A percentile compares a stretch with the other conserved stretches of the same genome.
Evolutionary conservation across 1,140 invertebrate species (phyloP).

Genomic region (Ceratina japonica): DNA sequence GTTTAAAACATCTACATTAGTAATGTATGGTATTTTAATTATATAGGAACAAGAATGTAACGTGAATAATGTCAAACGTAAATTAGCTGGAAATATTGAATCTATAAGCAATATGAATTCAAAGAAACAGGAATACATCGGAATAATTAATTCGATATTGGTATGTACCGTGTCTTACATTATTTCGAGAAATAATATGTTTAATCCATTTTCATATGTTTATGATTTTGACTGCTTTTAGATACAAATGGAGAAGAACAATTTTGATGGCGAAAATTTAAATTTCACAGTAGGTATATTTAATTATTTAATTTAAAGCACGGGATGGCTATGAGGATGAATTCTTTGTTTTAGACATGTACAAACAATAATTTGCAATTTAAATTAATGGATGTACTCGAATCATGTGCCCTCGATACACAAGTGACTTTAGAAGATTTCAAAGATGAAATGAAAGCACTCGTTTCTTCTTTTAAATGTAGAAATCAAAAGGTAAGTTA

Average conservation of each 20-base stretch:
- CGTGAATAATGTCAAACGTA: conserved; percentile 47
- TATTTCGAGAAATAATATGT: neutral
- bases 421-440: conserved; percentile 77
- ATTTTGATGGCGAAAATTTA: neutral
- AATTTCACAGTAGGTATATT: conserved; percentile 23
- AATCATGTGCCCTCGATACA: conserved; percentile 74
- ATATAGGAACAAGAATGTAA: conserved; percentile 10
- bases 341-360: conserved; percentile 29
- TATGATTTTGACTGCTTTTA: conserved; percentile 28
- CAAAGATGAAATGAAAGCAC: conserved; percentile 70
- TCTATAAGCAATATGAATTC: conserved; percentile 61
- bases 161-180: conserved; percentile 23
- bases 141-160: conserved; percentile 54
- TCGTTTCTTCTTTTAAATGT: conserved; percentile 68
- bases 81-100: conserved; percentile 58
- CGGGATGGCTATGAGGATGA: neutral
- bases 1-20: neutral
- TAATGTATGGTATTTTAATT: conserved; percentile 16
- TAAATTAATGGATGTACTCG: conserved; percentile 75
- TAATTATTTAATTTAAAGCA: conserved; percentile 3
- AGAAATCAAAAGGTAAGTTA: conserved; percentile 69
- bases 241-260: conserved; percentile 28
- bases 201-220: neutral
- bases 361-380: conserved; percentile 63
- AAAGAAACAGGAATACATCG: conserved; percentile 60